These are phyloP conservation scores for Volucella inanis DNA, from an alignment of 2,888 invertebrate genomes.

Conservation along the genomic window DNA sequence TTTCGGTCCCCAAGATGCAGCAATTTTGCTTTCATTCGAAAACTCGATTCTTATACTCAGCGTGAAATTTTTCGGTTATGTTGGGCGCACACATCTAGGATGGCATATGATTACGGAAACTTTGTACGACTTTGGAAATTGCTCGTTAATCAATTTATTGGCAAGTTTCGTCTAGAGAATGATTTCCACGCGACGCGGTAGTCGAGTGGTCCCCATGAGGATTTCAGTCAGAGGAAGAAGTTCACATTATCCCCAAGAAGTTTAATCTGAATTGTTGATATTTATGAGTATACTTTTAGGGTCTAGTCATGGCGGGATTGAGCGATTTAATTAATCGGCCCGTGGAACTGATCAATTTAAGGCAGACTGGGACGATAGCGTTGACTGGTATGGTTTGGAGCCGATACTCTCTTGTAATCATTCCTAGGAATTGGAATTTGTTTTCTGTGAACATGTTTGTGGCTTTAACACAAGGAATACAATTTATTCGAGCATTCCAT, in stretches of 20 bases:
- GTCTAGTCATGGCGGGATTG: conserved; percentile 91
- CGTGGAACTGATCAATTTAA: conserved; percentile 90
- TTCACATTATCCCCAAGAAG: background rate
- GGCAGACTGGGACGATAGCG: conserved; percentile 91
- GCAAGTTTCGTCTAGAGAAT: too few relatives aligned
- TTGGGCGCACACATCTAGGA: too few relatives aligned
- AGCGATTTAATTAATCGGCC: conserved; percentile 92
- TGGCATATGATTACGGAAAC: too few relatives aligned
- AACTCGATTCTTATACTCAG: too few relatives aligned
- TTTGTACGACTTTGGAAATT: too few relatives aligned
- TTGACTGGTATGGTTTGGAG: conserved; percentile 96
- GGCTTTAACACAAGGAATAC: conserved; percentile 91
- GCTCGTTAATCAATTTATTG: too few relatives aligned
- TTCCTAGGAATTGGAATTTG: conserved; percentile 96
- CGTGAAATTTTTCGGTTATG: too few relatives aligned
- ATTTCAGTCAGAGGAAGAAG: too few relatives aligned
- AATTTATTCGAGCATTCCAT: conserved; percentile 87
- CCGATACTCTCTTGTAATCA: conserved; percentile 95
- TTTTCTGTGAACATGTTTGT: conserved; percentile 98
- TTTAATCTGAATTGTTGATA: background rate
- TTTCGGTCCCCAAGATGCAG: too few relatives aligned
- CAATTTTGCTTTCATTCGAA: too few relatives aligned
- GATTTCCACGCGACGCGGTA: too few relatives aligned
- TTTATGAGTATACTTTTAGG: conserved; percentile 80
- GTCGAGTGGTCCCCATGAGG: too few relatives aligned